Evolutionary conservation across 1,140 invertebrate genomes (phyloP).

Genomic region (Panulirus ornatus): DNA sequence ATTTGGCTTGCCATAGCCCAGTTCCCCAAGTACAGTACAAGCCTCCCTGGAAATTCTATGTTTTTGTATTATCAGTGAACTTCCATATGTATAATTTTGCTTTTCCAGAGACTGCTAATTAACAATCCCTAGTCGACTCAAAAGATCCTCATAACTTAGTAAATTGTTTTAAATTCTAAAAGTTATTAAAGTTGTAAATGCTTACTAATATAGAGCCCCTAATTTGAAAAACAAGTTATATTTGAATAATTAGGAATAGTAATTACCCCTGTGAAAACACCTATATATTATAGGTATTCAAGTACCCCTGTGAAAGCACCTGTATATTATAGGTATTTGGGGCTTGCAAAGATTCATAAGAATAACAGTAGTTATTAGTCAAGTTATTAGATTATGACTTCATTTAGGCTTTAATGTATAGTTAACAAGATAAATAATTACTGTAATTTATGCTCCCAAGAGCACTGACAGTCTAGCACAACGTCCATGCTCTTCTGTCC

Average conservation of each 20-base stretch:
- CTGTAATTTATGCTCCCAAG: constrained; percentile 2
- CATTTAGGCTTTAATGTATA: constrained; percentile 70
- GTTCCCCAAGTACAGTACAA: not conserved
- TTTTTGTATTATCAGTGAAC: constrained; percentile 14
- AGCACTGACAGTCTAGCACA: constrained; percentile 1
- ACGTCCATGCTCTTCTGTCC: not conserved
- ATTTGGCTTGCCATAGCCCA: not conserved
- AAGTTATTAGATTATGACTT: constrained; percentile 36
- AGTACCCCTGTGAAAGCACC: not conserved
- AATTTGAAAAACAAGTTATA: constrained; percentile 10
- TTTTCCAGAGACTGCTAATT: not conserved
- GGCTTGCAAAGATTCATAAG: not conserved
- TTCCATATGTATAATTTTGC: not conserved
- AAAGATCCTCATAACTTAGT: constrained; percentile 18
- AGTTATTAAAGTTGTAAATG: constrained; percentile 18
- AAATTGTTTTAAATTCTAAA: not conserved
- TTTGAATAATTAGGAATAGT: not conserved
- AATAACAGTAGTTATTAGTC: constrained; percentile 45
- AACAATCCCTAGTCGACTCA: constrained; percentile 49
- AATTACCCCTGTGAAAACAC: not conserved
- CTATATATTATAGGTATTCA: constrained; percentile 16
- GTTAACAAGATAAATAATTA: constrained; percentile 49
- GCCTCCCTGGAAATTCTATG: not conserved
- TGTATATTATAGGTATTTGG: constrained; percentile 53
- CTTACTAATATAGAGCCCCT: constrained; percentile 21